Conservation (phyloP, 2,888 invertebrate genomes). For the Polydesmus complanatus region DNA sequence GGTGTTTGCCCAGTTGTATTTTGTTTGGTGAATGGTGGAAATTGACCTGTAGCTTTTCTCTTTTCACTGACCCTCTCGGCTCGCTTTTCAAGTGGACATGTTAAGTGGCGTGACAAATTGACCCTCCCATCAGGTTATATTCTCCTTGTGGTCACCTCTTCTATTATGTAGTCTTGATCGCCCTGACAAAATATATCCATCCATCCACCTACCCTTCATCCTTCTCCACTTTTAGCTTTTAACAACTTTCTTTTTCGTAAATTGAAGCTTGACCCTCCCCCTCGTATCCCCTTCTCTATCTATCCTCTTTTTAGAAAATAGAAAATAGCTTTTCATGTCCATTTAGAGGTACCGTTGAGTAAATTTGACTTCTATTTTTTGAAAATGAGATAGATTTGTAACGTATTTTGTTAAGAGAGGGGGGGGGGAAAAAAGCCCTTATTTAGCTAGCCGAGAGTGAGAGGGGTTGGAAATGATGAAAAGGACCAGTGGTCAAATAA, state of each 20-base stretch:
- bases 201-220: not conserved
- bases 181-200: not conserved
- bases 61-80: not conserved
- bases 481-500: too few relatives aligned
- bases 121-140: not conserved
- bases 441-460: too few relatives aligned
- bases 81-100: not conserved
- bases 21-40: too few relatives aligned
- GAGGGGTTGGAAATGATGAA: too few relatives aligned
- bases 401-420: not conserved
- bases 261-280: too few relatives aligned
- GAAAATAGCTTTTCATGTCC: not conserved
- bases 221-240: not conserved
- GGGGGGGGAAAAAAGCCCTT: not conserved
- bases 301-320: too few relatives aligned
- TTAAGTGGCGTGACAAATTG: not conserved
- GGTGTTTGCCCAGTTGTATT: too few relatives aligned
- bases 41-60: not conserved
- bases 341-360: too few relatives aligned
- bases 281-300: too few relatives aligned
- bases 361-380: not conserved
- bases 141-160: not conserved
- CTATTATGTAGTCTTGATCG: not conserved
- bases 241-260: not conserved
- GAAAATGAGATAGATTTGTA: not conserved